Evolutionary conservation across 2,888 invertebrate species (phyloP), one percentile per base, ranked within the genome.

Genomic region (Poecilobothrus nobilitatus): DNA sequence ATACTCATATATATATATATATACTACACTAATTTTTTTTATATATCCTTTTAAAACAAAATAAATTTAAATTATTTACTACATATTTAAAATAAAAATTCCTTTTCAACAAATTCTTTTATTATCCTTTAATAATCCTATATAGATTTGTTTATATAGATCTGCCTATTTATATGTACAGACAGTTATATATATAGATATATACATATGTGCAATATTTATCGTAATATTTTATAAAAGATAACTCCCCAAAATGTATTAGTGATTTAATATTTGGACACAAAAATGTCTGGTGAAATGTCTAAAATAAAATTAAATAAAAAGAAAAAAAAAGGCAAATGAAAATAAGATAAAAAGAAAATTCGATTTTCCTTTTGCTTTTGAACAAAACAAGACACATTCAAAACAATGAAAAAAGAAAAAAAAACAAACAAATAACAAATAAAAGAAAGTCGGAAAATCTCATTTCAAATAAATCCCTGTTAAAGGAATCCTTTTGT

Each of bases 401-500:
- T 41, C 41, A 8, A 41, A 41, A 41, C 9, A 9, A 41, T 12
- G n/a, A n/a, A n/a, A n/a, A n/a, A 41, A 41, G 41, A 41, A 27
- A 27, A 27, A 27, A 27, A 2, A 27, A 27, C 2, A 27, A 5
- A 27, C 2, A 27, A 4, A 5, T 4, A 27, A 27, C 2, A 4
- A 27, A 27, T 27, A 27, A 27, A 27, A 27, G 27, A 27, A 27
- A 27, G 5, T 27, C 27, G 27, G 10, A 53, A 53, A 53, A 53
- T 53, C 53, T 53, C n/a, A 53, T 53, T 53, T 53, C 53, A 53
- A 53, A 53, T 53, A 53, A 53, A 53, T 53, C 53, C 53, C 53
- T 53, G 53, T 53, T 9, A 53, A 53, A 53, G 53, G 53, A 53
- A 53, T 53, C 15, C 37, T 37, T 37, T 37, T 37, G 8, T 37